Conservation (phyloP, 2,113 vertebrate species). For the Cryptomyrus ogoouensis region DNA sequence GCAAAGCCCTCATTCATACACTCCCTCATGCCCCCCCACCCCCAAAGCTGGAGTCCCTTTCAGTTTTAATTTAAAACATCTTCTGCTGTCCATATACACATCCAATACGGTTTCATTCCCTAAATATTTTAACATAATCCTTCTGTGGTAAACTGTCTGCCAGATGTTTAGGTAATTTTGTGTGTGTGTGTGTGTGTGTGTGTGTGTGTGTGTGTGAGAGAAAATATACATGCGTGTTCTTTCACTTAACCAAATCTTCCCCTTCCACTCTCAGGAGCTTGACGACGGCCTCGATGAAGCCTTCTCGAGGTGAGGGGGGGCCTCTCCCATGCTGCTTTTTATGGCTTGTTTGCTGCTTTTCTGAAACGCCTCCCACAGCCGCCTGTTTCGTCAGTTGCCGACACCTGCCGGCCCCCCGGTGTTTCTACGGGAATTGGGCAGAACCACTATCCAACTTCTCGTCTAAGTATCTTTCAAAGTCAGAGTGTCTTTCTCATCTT, state of each 20-base stretch:
- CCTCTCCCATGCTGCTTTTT: neutral
- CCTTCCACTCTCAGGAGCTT: constrained; percentile 62
- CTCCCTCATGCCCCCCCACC: neutral
- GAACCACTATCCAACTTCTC: neutral
- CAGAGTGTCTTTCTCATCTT: neutral
- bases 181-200: too few species aligned
- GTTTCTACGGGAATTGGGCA: neutral
- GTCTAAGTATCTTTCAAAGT: neutral
- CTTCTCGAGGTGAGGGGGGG: constrained; percentile 79
- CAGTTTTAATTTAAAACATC: neutral
- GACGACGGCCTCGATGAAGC: constrained; percentile 88
- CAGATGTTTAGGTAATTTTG: neutral
- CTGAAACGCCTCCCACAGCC: neutral
- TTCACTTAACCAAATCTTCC: neutral
- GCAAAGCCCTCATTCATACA: neutral
- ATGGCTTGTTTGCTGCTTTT: neutral
- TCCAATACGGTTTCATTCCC: neutral
- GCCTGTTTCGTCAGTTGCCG: neutral
- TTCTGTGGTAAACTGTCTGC: neutral
- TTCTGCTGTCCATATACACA: neutral
- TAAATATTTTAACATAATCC: neutral
- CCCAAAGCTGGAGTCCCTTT: neutral
- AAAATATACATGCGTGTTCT: neutral
- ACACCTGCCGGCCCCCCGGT: neutral
- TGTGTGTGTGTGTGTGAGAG: too few species aligned